These are phyloP conservation scores for Macaria notata DNA, from an alignment of 2,888 invertebrate species.

Conservation along the genomic window DNA sequence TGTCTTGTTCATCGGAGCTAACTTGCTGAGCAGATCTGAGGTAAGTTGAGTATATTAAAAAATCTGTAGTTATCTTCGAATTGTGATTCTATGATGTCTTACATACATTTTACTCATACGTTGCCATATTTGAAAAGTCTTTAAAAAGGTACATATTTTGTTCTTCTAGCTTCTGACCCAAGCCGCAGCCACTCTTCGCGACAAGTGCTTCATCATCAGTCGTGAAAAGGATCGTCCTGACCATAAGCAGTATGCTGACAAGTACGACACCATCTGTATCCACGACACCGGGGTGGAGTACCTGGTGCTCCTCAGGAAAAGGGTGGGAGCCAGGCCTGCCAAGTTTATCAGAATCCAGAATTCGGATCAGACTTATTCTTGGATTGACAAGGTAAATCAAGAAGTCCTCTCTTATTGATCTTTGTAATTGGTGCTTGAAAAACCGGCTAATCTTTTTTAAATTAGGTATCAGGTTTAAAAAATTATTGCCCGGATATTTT, in stretches of 20 bases:
- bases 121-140: too few relatives aligned
- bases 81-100: too few relatives aligned
- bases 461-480: too few relatives aligned
- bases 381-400: slow-evolving; percentile 70
- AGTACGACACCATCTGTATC: slow-evolving; percentile 74
- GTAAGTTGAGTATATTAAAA: slow-evolving; percentile 45
- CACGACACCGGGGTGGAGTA: slow-evolving; percentile 77
- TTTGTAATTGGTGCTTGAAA: too few relatives aligned
- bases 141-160: not conserved
- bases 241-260: slow-evolving; percentile 61
- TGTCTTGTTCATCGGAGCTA: slow-evolving; percentile 76
- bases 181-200: slow-evolving; percentile 74
- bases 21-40: slow-evolving; percentile 73
- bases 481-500: too few relatives aligned
- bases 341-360: slow-evolving; percentile 72
- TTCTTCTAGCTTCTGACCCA: slow-evolving; percentile 64
- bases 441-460: too few relatives aligned
- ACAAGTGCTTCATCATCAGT: slow-evolving; percentile 83
- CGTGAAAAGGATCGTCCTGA: slow-evolving; percentile 80
- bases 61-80: too few relatives aligned
- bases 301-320: slow-evolving; percentile 78
- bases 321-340: slow-evolving; percentile 66
- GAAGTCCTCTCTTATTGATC: too few relatives aligned
- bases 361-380: slow-evolving; percentile 65
- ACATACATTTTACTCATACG: too few relatives aligned